phyloP scores from a whole-genome alignment of 35 echinoderm and acorn worm genomes.

The Apostichopus parvimensis region DNA sequence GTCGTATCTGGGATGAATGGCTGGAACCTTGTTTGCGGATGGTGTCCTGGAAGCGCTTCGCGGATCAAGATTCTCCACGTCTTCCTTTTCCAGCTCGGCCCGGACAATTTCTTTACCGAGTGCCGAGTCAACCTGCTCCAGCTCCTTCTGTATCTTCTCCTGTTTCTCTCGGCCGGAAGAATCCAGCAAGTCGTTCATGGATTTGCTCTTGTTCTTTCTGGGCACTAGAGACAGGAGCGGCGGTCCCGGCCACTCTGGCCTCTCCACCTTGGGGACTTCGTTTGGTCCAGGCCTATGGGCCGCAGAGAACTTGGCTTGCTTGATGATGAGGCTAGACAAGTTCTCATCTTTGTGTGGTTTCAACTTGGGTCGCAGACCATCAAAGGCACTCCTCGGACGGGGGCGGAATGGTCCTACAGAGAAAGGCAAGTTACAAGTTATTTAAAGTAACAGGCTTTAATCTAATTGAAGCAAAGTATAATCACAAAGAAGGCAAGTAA shows the following conservation, averaged over 20 bases:
- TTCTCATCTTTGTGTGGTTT: slow-evolving; percentile 85
- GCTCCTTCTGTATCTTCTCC: slow-evolving; percentile 56
- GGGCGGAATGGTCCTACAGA: slow-evolving; percentile 51
- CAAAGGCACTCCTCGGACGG: slow-evolving; percentile 88
- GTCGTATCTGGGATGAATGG: slow-evolving; percentile 75
- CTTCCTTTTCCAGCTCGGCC: slow-evolving; percentile 74
- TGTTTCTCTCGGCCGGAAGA: slow-evolving; percentile 59
- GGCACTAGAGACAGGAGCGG: slow-evolving; percentile 64
- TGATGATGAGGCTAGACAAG: slow-evolving; percentile 75
- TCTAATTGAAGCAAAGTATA: too few relatives aligned
- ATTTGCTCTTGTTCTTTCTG: slow-evolving; percentile 68
- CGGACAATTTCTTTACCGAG: slow-evolving; percentile 87
- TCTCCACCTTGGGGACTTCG: slow-evolving; percentile 72
- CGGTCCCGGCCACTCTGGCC: slow-evolving; percentile 88
- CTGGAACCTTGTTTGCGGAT: slow-evolving; percentile 83
- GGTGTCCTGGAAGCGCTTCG: slow-evolving; percentile 91
- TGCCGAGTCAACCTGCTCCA: slow-evolving; percentile 71
- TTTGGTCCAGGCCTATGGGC: slow-evolving; percentile 77
- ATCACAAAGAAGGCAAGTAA: too few relatives aligned
- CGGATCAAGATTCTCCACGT: slow-evolving; percentile 83
- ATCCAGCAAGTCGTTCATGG: slow-evolving; percentile 67
- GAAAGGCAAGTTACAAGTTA: not conserved
- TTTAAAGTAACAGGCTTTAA: too few relatives aligned
- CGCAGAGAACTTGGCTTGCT: slow-evolving; percentile 80
- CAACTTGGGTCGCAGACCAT: slow-evolving; percentile 67